Conservation (phyloP, 2,888 invertebrate species). For the Elaeidobius kamerunicus region DNA sequence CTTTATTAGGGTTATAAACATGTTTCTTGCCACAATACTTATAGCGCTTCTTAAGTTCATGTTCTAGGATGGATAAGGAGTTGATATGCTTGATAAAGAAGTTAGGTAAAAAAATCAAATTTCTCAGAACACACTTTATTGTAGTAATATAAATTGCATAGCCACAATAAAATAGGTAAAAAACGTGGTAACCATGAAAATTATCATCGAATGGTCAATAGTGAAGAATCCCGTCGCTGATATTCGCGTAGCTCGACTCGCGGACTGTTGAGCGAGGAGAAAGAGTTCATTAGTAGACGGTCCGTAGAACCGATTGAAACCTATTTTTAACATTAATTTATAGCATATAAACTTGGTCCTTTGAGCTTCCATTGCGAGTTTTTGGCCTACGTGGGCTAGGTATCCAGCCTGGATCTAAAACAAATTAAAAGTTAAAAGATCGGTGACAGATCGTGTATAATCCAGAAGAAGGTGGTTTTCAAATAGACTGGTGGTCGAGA, state of each 20-base stretch:
- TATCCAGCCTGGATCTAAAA: constrained; percentile 24
- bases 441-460: too few species aligned
- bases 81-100: too few species aligned
- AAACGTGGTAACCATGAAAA: constrained; percentile 25
- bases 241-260: constrained; percentile 5
- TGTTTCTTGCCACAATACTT: too few species aligned
- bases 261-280: constrained; percentile 21
- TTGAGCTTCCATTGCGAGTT: constrained; percentile 12
- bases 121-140: too few species aligned
- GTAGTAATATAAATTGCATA: constrained; percentile 19
- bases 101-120: too few species aligned
- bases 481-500: too few species aligned
- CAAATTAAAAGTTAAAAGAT: too few species aligned
- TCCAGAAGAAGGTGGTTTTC: too few species aligned
- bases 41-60: too few species aligned
- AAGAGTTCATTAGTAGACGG: constrained; percentile 4
- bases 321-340: constrained; percentile 5
- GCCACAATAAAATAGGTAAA: constrained; percentile 27
- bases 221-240: constrained; percentile 25
- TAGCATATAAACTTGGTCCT: constrained; percentile 22
- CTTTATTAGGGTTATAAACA: too few species aligned
- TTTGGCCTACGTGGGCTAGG: constrained; percentile 20
- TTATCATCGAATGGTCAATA: constrained; percentile 25
- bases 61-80: too few species aligned
- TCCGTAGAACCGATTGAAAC: not conserved